Percentiles rank a stretch among this genome's conserved stretches.
Conservation (phyloP, 2,888 invertebrate species). For the Chloroclysta siterata region DNA sequence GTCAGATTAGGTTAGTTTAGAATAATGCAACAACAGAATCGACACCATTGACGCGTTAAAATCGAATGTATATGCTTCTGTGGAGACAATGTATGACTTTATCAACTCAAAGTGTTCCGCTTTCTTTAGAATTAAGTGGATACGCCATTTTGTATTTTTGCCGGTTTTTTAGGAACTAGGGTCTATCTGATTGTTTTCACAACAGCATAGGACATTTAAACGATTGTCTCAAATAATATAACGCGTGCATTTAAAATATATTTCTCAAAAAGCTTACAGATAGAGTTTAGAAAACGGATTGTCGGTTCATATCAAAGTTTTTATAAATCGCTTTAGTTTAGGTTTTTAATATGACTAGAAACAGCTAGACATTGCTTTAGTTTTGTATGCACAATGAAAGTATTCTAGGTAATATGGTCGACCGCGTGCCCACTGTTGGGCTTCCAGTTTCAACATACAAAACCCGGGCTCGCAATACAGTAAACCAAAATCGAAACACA, state of each 20-base stretch:
- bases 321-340: constrained; percentile 13
- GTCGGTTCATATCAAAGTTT: constrained; percentile 20
- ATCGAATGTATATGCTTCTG: neutral
- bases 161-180: neutral
- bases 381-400: neutral
- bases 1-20: too few relatives aligned
- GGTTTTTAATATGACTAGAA: constrained; percentile 10
- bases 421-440: neutral
- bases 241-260: constrained; percentile 4
- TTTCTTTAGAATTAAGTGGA: neutral
- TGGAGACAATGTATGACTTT: constrained; percentile 1
- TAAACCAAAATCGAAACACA: too few relatives aligned
- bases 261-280: constrained; percentile 10
- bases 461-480: too few relatives aligned
- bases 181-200: neutral
- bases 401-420: neutral
- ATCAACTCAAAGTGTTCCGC: neutral
- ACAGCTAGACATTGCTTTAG: constrained; percentile 3
- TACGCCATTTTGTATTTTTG: neutral
- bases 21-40: too few relatives aligned
- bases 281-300: constrained; percentile 5
- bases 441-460: neutral
- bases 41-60: constrained; percentile 24
- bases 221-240: constrained; percentile 16
- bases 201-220: constrained; percentile 1